Base-by-base conservation (phyloP, 2,113 vertebrate genomes). In the Gasterosteus nipponicus region DNA sequence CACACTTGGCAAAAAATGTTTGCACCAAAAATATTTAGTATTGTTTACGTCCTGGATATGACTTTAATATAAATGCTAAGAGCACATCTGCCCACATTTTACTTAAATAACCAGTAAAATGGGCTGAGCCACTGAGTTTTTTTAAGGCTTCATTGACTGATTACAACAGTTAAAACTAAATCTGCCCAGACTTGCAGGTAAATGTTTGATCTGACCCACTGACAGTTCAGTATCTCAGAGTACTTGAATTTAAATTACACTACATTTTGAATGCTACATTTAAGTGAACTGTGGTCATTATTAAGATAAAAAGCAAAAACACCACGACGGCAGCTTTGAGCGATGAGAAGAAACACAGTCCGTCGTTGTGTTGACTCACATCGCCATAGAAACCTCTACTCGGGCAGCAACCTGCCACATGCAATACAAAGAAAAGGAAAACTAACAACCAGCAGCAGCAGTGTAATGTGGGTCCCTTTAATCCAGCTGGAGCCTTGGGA, bases 371-470 rank as follows among this genome's bases (percentile, higher is more conserved):
- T 90, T 88, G 87, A 79, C 85, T 70, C 44, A 5, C 7, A 46
- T 92, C 70, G 16, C 90, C 82, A 86, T 89, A 67, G 92, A 80
- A 87, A 93, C 89, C 66, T 76, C 79, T 58, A 69, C 63, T 75
- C 63, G 58, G 83, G 81, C 75, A 63, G 51, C 12, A 9, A 82
- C 53, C 51, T 73, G 81, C 69, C 72, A 77, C 57, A 63, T 76
- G 53, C 63, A 80, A 82, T 78, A 80, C 61, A 74, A 88, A 83
- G 44, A 63, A 54, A 63, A 67, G 78, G 77, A 72, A 41, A 75
- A 70, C 63, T 73, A 70, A 87, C 69, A 85, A 86, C 78, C 60
- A 72, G 54, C 63, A 77, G 59, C 35, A 54, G 41, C 38, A 33
- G 26, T 68, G 57, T 19, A 38, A 22, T 18, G 26, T 29, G 79